phyloP scores from a whole-genome alignment of 2,888 invertebrate species.

The Dorcus parallelipipedus region DNA sequence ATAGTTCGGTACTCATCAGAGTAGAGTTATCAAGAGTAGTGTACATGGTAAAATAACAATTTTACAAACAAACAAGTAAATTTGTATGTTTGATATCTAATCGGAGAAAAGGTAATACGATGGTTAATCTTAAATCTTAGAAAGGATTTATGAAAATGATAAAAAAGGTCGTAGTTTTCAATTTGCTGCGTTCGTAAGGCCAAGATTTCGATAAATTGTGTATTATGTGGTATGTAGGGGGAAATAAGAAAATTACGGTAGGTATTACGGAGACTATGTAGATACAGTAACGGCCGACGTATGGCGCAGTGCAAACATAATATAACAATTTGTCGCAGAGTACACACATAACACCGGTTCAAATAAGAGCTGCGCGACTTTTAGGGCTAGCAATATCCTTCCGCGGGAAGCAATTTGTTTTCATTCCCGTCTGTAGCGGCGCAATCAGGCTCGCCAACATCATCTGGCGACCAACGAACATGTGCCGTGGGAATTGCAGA shows the following conservation, averaged over 20 bases:
- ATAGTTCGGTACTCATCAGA: too few relatives aligned
- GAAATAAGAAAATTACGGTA: not conserved
- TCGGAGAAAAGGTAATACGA: too few relatives aligned
- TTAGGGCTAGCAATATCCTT: slow-evolving; percentile 44
- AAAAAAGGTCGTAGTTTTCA: too few relatives aligned
- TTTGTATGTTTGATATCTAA: too few relatives aligned
- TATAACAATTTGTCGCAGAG: slow-evolving; percentile 26
- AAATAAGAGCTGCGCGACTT: slow-evolving; percentile 38
- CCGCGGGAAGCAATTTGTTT: slow-evolving; percentile 48
- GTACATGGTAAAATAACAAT: too few relatives aligned
- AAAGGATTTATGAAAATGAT: too few relatives aligned
- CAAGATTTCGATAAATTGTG: too few relatives aligned
- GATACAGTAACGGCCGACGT: slow-evolving; percentile 28
- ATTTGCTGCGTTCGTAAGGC: too few relatives aligned
- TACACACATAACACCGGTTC: slow-evolving; percentile 35
- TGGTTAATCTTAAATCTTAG: too few relatives aligned
- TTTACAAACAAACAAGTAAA: too few relatives aligned
- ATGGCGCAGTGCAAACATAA: slow-evolving; percentile 23
- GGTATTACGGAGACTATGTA: slow-evolving; percentile 12
- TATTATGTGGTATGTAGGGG: too few relatives aligned
- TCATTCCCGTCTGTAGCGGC: slow-evolving; percentile 41
- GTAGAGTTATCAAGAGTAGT: too few relatives aligned
- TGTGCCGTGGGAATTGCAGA: slow-evolving; percentile 46
- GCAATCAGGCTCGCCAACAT: slow-evolving; percentile 42
- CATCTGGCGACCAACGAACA: slow-evolving; percentile 43